Conservation (phyloP, 2,888 invertebrate species). For the Petrolisthes manimaculis region DNA sequence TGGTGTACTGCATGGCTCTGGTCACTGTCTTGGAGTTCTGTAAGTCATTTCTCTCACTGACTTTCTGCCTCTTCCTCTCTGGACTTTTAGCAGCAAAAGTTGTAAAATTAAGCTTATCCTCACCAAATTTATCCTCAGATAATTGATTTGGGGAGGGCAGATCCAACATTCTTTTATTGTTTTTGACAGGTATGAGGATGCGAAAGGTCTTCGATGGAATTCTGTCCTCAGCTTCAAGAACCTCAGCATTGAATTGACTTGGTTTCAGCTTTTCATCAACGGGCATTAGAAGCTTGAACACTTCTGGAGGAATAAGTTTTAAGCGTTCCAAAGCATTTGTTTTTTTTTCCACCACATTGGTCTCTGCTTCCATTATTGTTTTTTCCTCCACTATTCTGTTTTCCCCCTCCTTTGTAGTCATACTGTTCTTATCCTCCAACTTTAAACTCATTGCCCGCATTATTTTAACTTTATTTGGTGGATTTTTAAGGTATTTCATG, state of each 20-base stretch:
- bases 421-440: not conserved
- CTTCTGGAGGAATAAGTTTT: not conserved
- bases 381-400: not conserved
- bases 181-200: conserved; percentile 16
- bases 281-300: not conserved
- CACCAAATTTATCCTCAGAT: no score
- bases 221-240: not conserved
- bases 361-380: not conserved
- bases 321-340: not conserved
- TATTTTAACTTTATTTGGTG: not conserved
- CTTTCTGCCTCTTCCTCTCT: not conserved
- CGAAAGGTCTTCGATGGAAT: not conserved
- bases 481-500: not conserved
- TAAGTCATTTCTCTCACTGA: not conserved
- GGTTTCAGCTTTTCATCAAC: not conserved
- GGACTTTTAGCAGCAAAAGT: no score
- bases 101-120: no score
- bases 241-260: not conserved
- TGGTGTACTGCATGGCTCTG: no score
- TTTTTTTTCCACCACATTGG: not conserved
- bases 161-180: not conserved
- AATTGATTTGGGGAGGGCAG: no score
- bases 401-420: not conserved
- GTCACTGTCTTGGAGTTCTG: no score
- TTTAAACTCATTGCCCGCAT: not conserved